Conservation (phyloP, 2,113 vertebrate genomes). For the Hystrix brachyura region DNA sequence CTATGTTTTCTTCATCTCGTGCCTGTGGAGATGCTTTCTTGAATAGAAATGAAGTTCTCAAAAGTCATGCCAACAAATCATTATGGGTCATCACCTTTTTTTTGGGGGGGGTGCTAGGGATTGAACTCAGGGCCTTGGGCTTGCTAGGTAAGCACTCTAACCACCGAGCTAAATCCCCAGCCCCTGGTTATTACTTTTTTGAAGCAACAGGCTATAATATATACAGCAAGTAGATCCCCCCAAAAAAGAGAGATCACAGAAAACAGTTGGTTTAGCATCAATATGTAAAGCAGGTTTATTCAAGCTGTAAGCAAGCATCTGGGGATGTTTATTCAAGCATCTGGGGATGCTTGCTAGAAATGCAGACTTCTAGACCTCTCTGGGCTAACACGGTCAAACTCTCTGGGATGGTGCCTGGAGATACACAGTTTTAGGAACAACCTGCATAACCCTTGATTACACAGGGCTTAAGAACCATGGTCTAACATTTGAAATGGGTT, state of each 20-base stretch:
- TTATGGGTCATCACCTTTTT: not conserved
- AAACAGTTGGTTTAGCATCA: not conserved
- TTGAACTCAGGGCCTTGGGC: too few relatives aligned
- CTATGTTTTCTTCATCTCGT: not conserved
- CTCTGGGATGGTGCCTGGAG: too few relatives aligned
- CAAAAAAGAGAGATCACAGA: not conserved
- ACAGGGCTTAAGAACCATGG: not conserved
- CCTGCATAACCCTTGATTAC: not conserved
- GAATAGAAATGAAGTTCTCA: conserved; percentile 21
- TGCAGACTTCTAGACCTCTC: not conserved
- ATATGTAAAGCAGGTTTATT: not conserved
- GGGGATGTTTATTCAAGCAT: not conserved
- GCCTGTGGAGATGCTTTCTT: conserved; percentile 19
- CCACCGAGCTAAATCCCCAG: too few relatives aligned
- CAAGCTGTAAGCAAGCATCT: not conserved
- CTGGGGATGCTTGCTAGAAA: not conserved
- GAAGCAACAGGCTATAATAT: not conserved
- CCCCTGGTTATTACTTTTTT: not conserved
- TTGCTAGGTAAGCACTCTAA: too few relatives aligned
- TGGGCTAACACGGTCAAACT: not conserved
- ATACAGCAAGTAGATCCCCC: not conserved
- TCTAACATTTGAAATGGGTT: not conserved
- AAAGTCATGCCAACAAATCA: conserved; percentile 33
- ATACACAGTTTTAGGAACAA: not conserved
- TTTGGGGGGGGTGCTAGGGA: not conserved